Conservation (phyloP, 2,797 vertebrate species). For the Pseudomugil tenellus region DNA sequence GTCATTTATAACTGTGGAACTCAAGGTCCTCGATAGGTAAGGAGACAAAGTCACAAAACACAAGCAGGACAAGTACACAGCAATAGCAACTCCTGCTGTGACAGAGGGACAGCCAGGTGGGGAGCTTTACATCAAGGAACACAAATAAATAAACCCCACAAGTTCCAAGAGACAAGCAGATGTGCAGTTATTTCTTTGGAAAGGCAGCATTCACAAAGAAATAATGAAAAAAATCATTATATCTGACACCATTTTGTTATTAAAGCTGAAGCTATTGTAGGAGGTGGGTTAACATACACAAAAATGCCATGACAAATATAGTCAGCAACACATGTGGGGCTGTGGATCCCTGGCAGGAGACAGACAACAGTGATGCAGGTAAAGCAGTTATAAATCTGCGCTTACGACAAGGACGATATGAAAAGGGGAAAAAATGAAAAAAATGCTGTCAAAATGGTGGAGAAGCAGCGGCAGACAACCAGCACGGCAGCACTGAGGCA, state of each 20-base stretch:
- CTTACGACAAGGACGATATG: conserved; percentile 1
- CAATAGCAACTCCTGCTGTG: conserved; percentile 20
- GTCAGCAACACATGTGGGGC: conserved; percentile 3
- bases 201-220: conserved; percentile 53
- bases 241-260: conserved; percentile 12
- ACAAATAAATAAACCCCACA: conserved; percentile 12
- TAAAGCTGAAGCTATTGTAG: neutral
- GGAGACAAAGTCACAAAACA: conserved; percentile 22
- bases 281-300: conserved; percentile 1
- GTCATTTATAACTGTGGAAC: neutral
- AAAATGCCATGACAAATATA: conserved; percentile 14
- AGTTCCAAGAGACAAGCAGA: conserved; percentile 21
- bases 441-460: conserved; percentile 33
- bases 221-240: conserved; percentile 16
- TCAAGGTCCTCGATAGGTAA: conserved; percentile 39
- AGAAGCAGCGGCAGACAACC: conserved; percentile 55
- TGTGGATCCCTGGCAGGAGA: conserved; percentile 2
- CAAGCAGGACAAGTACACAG: conserved; percentile 4
- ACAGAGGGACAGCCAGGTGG: conserved; percentile 19
- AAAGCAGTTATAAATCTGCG: conserved; percentile 14
- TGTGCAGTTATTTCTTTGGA: conserved; percentile 27
- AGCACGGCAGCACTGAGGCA: conserved; percentile 43
- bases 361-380: conserved; percentile 9
- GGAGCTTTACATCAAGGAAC: conserved; percentile 28
- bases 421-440: conserved; percentile 12